phyloP scores from a whole-genome alignment of 1,140 invertebrate genomes.

The Elymnias hypermnestra region DNA sequence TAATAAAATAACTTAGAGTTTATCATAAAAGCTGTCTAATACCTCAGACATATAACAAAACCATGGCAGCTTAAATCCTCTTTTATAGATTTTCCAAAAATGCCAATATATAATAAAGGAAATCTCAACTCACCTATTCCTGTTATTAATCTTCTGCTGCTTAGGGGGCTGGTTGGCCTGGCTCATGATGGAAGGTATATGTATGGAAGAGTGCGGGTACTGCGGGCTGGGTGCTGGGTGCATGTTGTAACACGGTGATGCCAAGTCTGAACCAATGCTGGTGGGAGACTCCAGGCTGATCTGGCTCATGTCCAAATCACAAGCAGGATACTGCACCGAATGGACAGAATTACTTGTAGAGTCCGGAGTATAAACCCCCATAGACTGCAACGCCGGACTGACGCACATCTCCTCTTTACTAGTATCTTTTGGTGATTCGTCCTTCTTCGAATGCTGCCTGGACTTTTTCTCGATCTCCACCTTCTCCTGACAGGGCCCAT shows the following conservation, averaged over 20 bases:
- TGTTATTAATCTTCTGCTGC: conserved; percentile 75
- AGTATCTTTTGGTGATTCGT: conserved; percentile 60
- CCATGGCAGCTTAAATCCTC: too few species aligned
- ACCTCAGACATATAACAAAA: too few species aligned
- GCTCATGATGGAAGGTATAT: conserved; percentile 77
- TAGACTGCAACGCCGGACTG: conserved; percentile 81
- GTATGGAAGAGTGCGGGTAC: conserved; percentile 80
- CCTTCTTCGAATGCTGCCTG: conserved; percentile 75
- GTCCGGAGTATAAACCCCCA: conserved; percentile 90
- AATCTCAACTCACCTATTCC: conserved; percentile 69
- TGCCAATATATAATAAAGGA: too few species aligned
- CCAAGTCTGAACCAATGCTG: conserved; percentile 90
- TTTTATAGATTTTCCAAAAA: too few species aligned
- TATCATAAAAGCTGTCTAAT: too few species aligned
- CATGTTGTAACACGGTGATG: conserved; percentile 83
- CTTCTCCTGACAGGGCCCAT: conserved; percentile 53
- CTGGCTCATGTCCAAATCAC: conserved; percentile 89
- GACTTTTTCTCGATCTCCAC: conserved; percentile 77
- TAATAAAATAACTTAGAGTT: too few species aligned
- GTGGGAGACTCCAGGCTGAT: conserved; percentile 90
- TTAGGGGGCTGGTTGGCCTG: conserved; percentile 76
- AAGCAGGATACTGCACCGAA: conserved; percentile 86
- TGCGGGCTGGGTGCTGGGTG: conserved; percentile 77
- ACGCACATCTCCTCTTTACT: conserved; percentile 74
- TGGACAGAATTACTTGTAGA: conserved; percentile 91